A percentile compares a stretch with the other conserved stretches of the same genome.
Conservation (phyloP, 2,113 vertebrate genomes). For the Heliornis fulica region DNA sequence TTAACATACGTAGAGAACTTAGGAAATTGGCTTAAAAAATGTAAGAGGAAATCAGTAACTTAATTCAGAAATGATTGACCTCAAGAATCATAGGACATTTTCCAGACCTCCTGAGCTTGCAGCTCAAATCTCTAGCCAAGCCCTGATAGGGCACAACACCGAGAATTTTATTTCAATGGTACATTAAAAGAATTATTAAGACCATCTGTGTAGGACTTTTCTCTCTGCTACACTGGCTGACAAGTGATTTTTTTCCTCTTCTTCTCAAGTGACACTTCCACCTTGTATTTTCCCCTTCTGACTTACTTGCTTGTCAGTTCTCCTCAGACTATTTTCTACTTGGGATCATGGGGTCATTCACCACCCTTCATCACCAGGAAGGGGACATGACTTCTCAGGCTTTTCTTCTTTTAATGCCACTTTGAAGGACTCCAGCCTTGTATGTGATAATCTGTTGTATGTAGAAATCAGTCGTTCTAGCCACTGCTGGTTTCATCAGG, state of each 20-base stretch:
- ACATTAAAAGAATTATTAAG: constrained; percentile 40
- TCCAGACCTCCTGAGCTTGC: constrained; percentile 39
- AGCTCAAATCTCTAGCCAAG: constrained; percentile 15
- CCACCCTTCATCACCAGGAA: not conserved
- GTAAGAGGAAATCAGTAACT: constrained; percentile 57
- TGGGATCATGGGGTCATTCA: not conserved
- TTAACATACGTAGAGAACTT: constrained; percentile 36
- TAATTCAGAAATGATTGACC: constrained; percentile 63
- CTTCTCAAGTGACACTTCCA: not conserved
- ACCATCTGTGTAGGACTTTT: not conserved
- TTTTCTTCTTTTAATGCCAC: not conserved
- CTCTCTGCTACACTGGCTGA: not conserved
- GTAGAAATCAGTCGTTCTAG: not conserved
- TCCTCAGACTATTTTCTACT: not conserved
- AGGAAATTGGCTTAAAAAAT: constrained; percentile 61
- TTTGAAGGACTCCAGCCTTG: not conserved
- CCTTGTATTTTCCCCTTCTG: not conserved
- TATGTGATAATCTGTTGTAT: not conserved
- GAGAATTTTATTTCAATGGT: not conserved
- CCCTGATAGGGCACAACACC: not conserved
- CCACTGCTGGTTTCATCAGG: not conserved
- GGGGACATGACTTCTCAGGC: not conserved
- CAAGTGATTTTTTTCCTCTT: not conserved
- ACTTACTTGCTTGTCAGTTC: not conserved
- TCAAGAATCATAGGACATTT: constrained; percentile 37